Base-by-base conservation (phyloP, 2,797 vertebrate genomes). In the Cyprinodon diabolis region DNA sequence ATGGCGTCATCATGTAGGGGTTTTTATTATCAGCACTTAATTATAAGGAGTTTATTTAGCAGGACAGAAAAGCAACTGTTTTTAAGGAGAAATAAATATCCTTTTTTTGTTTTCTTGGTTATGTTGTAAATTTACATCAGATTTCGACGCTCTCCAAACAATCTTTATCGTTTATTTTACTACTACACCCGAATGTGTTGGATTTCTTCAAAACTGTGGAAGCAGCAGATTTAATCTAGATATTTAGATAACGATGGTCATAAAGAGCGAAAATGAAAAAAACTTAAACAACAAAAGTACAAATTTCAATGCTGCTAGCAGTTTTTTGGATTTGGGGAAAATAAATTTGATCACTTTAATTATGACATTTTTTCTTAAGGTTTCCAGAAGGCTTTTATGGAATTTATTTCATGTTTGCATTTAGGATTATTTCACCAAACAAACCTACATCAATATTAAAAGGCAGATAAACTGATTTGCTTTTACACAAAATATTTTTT, bases 1-100 rank as follows among this genome's bases (percentile, higher is more conserved):
- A 55, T 40, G 60, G 67, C 15, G 58, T 82, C 87, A 74, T 89
- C 81, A 6, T 69, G 72, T 80, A 90, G 83, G 86, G 72, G 82
- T 43, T 78, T 70, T 62, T 86, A 73, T 70, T n/a, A 68, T 74
- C 78, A 75, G 83, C 84, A 87, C 66, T 79, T 84, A 81, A 72
- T n/a, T 55, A 73, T 76, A 57, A 57, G 52, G 72, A 73, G 71
- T 78, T 79, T 51, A 21, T 68, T 72, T 19, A 35, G 63, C 74
- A 66, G n/a, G 23, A 72, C 14, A 51, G 47, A 65, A 72, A 45
- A 5, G n/a, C n/a, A 65, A 14, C 6, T 1, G 5, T 5, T 45
- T 65, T 45, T 23, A 45, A 63, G 40, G 7, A 12, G 2, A n/a
- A 12, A 21, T 35, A 10, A 15, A 10, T 9, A 3, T 6, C 1